These are phyloP conservation scores for Euwallacea similis DNA, from an alignment of 1,140 invertebrate species.

Conservation along the genomic window DNA sequence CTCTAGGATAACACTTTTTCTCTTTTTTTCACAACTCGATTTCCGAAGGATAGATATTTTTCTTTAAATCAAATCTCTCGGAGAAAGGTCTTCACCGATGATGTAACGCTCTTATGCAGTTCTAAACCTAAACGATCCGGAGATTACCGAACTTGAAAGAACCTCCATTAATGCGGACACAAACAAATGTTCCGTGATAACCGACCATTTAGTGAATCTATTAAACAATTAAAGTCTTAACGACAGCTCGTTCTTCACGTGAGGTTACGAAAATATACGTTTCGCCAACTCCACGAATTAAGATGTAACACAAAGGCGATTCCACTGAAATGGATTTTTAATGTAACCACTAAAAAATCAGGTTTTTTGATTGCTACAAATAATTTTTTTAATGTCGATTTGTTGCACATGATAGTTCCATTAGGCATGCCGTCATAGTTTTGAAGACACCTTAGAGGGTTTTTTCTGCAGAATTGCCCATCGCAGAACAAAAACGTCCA, in stretches of 20 bases:
- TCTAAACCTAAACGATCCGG: not conserved
- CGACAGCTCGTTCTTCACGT: slow-evolving; percentile 25
- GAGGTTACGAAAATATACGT: slow-evolving; percentile 14
- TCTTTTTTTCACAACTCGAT: not conserved
- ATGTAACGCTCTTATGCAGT: not conserved
- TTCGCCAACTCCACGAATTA: slow-evolving; percentile 24
- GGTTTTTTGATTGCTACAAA: not conserved
- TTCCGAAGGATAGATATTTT: no score
- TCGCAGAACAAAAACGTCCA: not conserved
- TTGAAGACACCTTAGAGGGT: not conserved
- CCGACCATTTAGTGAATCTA: slow-evolving; percentile 34
- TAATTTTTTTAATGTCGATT: not conserved
- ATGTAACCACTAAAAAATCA: not conserved
- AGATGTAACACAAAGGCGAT: slow-evolving; percentile 19
- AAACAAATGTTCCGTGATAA: slow-evolving; percentile 38
- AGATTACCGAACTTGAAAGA: slow-evolving; percentile 8
- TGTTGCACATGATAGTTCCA: not conserved
- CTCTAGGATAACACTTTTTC: no score
- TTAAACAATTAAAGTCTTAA: slow-evolving; percentile 35
- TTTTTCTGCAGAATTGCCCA: not conserved
- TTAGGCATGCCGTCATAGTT: not conserved
- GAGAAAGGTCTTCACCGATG: not conserved
- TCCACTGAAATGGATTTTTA: slow-evolving; percentile 1
- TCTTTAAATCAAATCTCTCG: not conserved
- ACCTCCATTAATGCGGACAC: slow-evolving; percentile 24